Percentiles rank a stretch among this genome's conserved stretches.
These are phyloP conservation scores for Sinhomidia bicolor DNA, from an alignment of 2,888 invertebrate species.

Conservation along the genomic window DNA sequence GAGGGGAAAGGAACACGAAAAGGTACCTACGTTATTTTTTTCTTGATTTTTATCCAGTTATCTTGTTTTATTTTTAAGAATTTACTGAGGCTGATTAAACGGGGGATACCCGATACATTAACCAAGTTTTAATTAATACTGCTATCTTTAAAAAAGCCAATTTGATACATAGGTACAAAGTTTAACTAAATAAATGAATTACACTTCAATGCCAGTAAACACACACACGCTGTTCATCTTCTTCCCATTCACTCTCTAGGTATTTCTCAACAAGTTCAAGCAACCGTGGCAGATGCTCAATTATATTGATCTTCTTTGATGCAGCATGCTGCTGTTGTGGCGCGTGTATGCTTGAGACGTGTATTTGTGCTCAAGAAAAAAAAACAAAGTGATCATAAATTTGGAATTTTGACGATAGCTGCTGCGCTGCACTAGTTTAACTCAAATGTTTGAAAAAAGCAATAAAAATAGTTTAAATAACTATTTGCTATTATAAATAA, in stretches of 20 bases:
- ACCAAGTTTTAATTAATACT: slow-evolving; percentile 1
- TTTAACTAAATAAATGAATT: too few relatives aligned
- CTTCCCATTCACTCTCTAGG: too few relatives aligned
- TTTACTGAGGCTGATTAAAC: not conserved
- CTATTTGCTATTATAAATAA: too few relatives aligned
- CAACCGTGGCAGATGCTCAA: not conserved
- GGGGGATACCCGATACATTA: not conserved
- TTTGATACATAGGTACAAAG: too few relatives aligned
- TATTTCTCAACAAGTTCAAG: not conserved
- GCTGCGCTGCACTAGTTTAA: too few relatives aligned
- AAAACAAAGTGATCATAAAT: not conserved
- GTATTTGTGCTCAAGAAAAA: not conserved
- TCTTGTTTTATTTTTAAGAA: slow-evolving; percentile 35
- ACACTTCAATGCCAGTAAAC: too few relatives aligned
- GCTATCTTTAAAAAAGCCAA: too few relatives aligned
- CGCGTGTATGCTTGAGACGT: not conserved
- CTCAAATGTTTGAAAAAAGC: too few relatives aligned
- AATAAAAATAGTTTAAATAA: too few relatives aligned
- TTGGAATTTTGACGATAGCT: too few relatives aligned
- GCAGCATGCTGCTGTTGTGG: not conserved
- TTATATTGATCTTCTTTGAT: not conserved
- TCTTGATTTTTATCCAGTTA: slow-evolving; percentile 62
- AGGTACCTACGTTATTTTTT: slow-evolving; percentile 8
- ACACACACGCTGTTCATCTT: too few relatives aligned
- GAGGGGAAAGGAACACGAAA: not conserved